Evolutionary conservation across 2,113 vertebrate genomes (phyloP).

Genomic region (Acinonyx jubatus): DNA sequence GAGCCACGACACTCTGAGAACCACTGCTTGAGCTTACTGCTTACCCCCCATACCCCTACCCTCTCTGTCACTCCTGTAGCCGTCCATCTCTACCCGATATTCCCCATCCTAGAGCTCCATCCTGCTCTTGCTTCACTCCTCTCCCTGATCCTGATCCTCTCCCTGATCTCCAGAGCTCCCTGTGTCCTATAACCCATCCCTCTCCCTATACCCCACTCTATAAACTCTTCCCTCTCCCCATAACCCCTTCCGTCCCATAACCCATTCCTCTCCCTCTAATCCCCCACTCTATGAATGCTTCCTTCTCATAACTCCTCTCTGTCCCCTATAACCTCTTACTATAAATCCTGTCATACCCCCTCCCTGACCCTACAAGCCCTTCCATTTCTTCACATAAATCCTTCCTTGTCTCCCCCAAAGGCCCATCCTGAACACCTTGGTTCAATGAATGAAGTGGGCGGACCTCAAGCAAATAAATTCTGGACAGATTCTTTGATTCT

Average conservation of each 20-base stretch:
- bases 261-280: not conserved
- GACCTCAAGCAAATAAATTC: not conserved
- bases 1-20: not conserved
- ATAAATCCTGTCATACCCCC: not conserved
- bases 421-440: not conserved
- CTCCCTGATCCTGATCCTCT: not conserved
- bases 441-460: not conserved
- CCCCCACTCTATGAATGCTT: not conserved
- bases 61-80: not conserved
- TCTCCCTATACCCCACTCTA: not conserved
- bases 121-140: not conserved
- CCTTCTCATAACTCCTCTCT: not conserved
- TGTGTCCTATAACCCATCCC: not conserved
- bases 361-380: not conserved
- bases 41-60: not conserved
- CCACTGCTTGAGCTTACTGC: not conserved
- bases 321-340: not conserved
- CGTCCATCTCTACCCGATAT: not conserved
- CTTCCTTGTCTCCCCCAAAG: not conserved
- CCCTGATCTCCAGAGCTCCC: not conserved
- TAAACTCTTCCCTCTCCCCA: not conserved
- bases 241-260: not conserved
- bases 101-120: not conserved
- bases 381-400: not conserved
- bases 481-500: not conserved